These are phyloP conservation scores for Aphaenogaster floridana DNA, from an alignment of 1,140 invertebrate genomes.

Conservation along the genomic window DNA sequence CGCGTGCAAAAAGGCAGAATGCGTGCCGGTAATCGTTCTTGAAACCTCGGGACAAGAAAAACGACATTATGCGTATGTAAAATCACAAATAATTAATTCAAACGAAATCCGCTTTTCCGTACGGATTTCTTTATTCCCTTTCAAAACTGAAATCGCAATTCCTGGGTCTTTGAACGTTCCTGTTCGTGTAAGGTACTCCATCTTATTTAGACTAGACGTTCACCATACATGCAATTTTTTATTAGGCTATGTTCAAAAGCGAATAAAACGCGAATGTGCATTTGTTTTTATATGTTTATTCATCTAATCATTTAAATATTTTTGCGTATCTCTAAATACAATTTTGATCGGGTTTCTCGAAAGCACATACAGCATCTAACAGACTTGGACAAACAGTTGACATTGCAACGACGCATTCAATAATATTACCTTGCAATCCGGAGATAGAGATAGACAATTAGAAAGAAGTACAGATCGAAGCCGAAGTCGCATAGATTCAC, in stretches of 20 bases:
- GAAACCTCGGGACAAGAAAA: not conserved
- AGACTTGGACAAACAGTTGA: not conserved
- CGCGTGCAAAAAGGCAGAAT: not conserved
- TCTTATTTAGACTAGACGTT: not conserved
- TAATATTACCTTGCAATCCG: not conserved
- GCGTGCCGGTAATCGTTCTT: not conserved
- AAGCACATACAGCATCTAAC: constrained; percentile 5
- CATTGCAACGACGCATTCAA: not conserved
- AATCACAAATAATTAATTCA: not conserved
- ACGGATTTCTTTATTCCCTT: not conserved
- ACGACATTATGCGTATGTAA: not conserved
- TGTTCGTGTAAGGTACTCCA: not conserved
- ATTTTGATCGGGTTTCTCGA: not conserved
- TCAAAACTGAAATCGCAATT: not conserved
- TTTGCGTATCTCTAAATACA: not conserved
- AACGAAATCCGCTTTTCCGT: no score
- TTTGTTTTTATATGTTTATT: constrained; percentile 30
- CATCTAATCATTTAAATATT: not conserved
- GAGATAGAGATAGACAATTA: not conserved
- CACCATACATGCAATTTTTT: not conserved
- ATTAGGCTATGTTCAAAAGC: not conserved
- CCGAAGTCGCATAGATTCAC: not conserved
- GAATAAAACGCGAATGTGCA: not conserved
- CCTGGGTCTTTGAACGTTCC: not conserved
- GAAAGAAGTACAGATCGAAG: not conserved